These are phyloP conservation scores for Euwallacea similis DNA, from an alignment of 1,140 invertebrate species.

Conservation along the genomic window DNA sequence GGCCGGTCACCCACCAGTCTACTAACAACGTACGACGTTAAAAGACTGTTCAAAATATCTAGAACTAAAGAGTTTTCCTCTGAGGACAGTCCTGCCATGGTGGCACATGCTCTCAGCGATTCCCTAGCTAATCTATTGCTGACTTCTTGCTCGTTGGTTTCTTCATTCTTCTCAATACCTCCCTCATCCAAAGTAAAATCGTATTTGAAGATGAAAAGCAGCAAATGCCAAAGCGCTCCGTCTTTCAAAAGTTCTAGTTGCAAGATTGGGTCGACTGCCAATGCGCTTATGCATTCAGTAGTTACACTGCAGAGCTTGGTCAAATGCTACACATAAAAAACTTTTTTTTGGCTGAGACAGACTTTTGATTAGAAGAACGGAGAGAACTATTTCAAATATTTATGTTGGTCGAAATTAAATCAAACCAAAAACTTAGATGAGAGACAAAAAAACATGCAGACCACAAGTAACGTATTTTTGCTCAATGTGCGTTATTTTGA, in stretches of 20 bases:
- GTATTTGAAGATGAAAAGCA: conserved; percentile 91
- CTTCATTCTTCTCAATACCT: conserved; percentile 82
- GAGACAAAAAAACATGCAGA: no score
- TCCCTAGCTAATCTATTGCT: conserved; percentile 90
- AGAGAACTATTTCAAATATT: no score
- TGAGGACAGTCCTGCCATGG: conserved; percentile 76
- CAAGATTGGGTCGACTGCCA: conserved; percentile 79
- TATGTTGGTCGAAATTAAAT: no score
- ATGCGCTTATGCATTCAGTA: conserved; percentile 81
- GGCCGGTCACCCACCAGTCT: conserved; percentile 71
- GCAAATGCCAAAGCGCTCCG: conserved; percentile 90
- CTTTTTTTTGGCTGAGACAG: background rate
- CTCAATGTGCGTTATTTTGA: background rate
- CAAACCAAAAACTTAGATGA: no score
- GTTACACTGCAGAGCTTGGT: conserved; percentile 77
- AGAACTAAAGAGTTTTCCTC: conserved; percentile 69
- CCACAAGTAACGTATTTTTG: no score
- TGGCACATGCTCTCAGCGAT: conserved; percentile 79
- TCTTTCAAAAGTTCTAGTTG: conserved; percentile 90
- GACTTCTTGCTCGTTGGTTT: conserved; percentile 83
- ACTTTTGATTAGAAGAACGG: no score
- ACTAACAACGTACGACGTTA: conserved; percentile 88
- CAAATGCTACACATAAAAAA: conserved; percentile 64
- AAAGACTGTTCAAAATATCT: conserved; percentile 72
- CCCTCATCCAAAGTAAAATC: conserved; percentile 98